Evolutionary conservation across 2,113 vertebrate genomes (phyloP), one percentile per base, ranked within the genome.

Genomic region (Phalacrocorax carbo): DNA sequence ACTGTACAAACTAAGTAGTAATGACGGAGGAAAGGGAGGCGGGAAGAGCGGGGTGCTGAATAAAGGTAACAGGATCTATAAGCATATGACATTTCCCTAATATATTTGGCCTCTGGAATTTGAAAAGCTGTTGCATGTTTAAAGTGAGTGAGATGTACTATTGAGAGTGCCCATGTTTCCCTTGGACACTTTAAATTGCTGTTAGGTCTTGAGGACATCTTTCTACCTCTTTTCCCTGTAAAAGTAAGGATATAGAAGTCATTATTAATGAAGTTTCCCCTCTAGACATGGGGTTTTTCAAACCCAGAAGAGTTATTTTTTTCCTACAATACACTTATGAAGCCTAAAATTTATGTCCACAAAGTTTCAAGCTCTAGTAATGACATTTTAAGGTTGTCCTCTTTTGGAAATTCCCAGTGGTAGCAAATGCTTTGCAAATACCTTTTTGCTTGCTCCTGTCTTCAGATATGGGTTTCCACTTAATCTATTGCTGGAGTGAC

Each of bases 31-130:
- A 85, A 60, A 94, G 85, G 76, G 77, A 82, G 90, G 87, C 91
- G 92, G 82, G 70, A 64, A 92, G 75, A 93, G 20, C 22, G 2
- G 3, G 57, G 83, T 89, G 82, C 65, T 92, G 85, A 93, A 88
- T 73, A 55, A 86, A 96, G 86, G 82, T 95, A 97, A 92, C 93
- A 82, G 68, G 93, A 91, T 91, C 95, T 90, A 91, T 58, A 82
- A 66, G 87, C 83, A 93, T 69, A 93, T 96, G 94, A 95, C 91
- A 96, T 95, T 96, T 93, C 71, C 64, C 75, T 70, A 62, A 88
- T 66, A 93, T 36, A 58, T 72, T 91, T 95, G 93, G 91, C 70
- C 78, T 91, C 84, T 85, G 94, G 96, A 96, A 97, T 95, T n/a
- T 87, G 65, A 84, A 94, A 91, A 88, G 88, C 73, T 62, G 40